These are phyloP conservation scores for Myanophis thanlyinensis DNA, from an alignment of 2,113 vertebrate species.

Conservation along the genomic window DNA sequence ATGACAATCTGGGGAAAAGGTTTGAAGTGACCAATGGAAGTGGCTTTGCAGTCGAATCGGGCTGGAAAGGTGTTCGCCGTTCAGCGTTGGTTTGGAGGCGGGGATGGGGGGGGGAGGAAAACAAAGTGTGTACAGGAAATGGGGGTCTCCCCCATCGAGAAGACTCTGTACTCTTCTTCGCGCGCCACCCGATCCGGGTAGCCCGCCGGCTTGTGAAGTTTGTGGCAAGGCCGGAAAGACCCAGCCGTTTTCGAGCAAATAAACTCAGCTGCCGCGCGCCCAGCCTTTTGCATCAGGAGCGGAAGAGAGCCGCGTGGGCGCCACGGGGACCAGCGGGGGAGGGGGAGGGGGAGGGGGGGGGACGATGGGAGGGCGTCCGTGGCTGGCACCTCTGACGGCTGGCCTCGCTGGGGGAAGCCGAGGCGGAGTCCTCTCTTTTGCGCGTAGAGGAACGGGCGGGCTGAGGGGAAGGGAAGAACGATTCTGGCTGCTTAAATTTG, in stretches of 20 bases:
- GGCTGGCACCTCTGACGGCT: not conserved
- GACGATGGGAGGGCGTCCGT: not conserved
- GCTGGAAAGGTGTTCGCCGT: conserved; percentile 2
- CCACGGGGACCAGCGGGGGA: too few species aligned
- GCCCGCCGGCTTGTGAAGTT: too few species aligned
- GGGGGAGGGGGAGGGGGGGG: too few species aligned
- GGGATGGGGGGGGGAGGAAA: not conserved
- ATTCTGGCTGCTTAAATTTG: not conserved
- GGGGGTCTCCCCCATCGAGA: not conserved
- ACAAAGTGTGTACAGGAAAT: not conserved
- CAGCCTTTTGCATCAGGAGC: too few species aligned
- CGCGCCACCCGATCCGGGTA: not conserved
- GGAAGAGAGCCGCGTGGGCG: not conserved
- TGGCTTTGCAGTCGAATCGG: not conserved
- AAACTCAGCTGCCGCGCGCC: too few species aligned
- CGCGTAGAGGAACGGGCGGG: not conserved
- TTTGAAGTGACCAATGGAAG: conserved; percentile 8
- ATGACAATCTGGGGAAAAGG: conserved; percentile 1
- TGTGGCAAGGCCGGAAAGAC: not conserved
- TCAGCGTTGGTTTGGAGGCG: not conserved
- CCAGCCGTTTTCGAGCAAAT: not conserved
- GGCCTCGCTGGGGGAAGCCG: not conserved
- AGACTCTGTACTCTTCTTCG: not conserved
- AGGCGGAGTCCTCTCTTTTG: not conserved
- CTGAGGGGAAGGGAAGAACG: not conserved